phyloP scores from a whole-genome alignment of 2,113 vertebrate genomes.

The Nymphicus hollandicus region DNA sequence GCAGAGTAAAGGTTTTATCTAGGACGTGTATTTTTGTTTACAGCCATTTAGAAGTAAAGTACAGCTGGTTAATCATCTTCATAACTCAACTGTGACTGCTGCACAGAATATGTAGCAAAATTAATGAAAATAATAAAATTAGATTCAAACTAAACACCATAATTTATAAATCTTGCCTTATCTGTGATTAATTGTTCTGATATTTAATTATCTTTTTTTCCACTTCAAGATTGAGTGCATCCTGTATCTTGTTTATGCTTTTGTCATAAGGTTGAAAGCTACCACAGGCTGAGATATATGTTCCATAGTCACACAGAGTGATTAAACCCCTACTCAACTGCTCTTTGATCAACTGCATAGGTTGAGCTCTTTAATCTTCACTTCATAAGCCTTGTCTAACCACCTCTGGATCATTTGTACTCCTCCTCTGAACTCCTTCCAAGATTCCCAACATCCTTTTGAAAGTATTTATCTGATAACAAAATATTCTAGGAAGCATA shows the following conservation, averaged over 20 bases:
- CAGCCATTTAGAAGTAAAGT: neutral
- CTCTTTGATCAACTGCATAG: neutral
- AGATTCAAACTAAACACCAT: neutral
- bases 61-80: neutral
- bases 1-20: neutral
- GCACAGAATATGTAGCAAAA: neutral
- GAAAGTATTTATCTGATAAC: neutral
- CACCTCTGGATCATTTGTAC: neutral
- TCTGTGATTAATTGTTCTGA: neutral
- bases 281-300: neutral
- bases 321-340: neutral
- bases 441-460: neutral
- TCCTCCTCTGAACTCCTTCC: neutral
- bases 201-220: neutral
- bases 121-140: neutral
- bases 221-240: neutral
- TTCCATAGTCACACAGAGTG: neutral
- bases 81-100: neutral
- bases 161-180: neutral
- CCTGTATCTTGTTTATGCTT: neutral
- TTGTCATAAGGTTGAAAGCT: neutral
- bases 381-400: neutral
- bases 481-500: neutral
- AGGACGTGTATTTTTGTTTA: neutral
- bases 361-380: constrained; percentile 4